Evolutionary conservation across 2,113 vertebrate genomes (phyloP), one percentile per base, ranked within the genome.

Genomic region (Callipepla squamata): DNA sequence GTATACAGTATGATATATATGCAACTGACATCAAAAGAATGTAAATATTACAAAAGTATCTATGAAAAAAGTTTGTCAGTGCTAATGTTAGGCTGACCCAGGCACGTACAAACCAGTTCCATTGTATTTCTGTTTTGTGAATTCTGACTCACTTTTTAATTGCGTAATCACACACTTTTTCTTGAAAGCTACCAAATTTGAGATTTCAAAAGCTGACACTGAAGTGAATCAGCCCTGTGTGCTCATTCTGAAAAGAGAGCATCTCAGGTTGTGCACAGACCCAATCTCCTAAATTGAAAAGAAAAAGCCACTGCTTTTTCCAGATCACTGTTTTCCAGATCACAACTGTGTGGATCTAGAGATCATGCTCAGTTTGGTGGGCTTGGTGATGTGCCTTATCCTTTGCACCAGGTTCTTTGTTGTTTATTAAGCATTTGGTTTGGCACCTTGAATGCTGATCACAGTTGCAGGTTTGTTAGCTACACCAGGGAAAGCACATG

Each of bases 301-400:
- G 23, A 53, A 87, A 30, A 7, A 80, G 44, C 6, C 44, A 65
- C 30, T 36, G 13, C 5, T 87, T 80, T 40, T 12, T 40, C 40
- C 40, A 13, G 40, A 40, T 40, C 40, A 40, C 40, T 40, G 11
- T 40, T 40, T 76, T 62, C 38, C 38, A 92, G 80, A 70, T 77
- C 38, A 38, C 0, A 0, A 38, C 14, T 48, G 40, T 68, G 22
- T 23, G 28, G 15, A 13, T 67, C 25, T 23, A 69, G 76, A 68
- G 34, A 66, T 32, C 30, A 3, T 2, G 30, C 42, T 55, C n/a
- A 26, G 7, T 44, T 66, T 34, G 7, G 21, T 36, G 22, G 32
- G 10, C n/a, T 51, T 36, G 14, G 22, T 30, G 10, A 30, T 47
- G 25, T 0, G 0, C 57, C 67, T 3, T 7, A 11, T 81, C 13